phyloP scores from a whole-genome alignment of 2,797 vertebrate species.

The Botia almorhae region DNA sequence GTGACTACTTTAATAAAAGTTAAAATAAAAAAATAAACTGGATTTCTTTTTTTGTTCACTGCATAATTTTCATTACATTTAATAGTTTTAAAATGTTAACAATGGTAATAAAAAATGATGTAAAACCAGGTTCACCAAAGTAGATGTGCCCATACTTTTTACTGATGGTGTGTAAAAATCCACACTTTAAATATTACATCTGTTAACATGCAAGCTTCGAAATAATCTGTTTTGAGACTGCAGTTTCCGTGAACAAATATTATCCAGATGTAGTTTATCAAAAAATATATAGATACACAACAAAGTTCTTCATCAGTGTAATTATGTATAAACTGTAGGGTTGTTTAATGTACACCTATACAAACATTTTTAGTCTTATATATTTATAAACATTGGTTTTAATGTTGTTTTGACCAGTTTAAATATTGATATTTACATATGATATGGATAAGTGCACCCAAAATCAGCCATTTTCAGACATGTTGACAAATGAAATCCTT shows the following conservation, averaged over 20 bases:
- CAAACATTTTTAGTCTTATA: not conserved
- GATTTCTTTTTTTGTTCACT: not conserved
- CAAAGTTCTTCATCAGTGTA: not conserved
- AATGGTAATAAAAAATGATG: not conserved
- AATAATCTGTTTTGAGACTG: not conserved
- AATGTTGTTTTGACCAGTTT: conserved; percentile 1
- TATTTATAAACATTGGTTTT: not conserved
- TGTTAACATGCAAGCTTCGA: too few relatives aligned
- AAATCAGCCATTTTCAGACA: not conserved
- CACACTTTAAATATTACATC: too few relatives aligned
- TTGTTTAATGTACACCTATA: not conserved
- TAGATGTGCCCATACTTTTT: not conserved
- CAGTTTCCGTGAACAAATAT: not conserved
- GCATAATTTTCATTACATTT: not conserved
- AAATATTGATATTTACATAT: not conserved
- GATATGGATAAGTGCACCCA: not conserved
- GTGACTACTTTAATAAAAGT: not conserved
- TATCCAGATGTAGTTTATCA: not conserved
- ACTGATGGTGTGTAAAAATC: not conserved
- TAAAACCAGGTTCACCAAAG: not conserved
- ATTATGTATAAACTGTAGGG: not conserved
- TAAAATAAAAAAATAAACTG: not conserved
- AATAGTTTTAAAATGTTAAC: not conserved
- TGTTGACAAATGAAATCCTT: not conserved
- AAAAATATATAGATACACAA: not conserved